Base-by-base conservation (phyloP, 2,888 invertebrate species). In the Coenonympha arcania region DNA sequence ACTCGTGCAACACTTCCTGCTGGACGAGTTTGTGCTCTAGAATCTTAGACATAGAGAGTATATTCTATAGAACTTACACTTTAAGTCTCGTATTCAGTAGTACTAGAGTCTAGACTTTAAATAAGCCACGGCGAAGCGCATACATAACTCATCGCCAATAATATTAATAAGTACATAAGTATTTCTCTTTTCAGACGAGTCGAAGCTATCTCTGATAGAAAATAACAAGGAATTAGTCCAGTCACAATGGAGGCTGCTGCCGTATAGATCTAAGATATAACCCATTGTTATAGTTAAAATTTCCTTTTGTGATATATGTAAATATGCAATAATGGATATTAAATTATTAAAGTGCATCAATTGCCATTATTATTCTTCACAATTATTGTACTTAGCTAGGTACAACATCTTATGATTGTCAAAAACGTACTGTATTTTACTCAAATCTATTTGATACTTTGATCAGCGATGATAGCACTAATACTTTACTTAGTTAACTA, bases 171-270 rank as follows among this genome's bases (percentile, higher is more conserved):
- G n/a, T n/a, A n/a, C n/a, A n/a, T n/a, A n/a, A n/a, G n/a, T n/a
- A n/a, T n/a, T n/a, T n/a, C n/a, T 42, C 15, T 43, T 86, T 84
- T 55, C 81, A 89, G 89, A 89, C 69, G 68, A 71, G 44, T 64
- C 64, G 0, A 76, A 77, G 56, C 68, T 89, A 8, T 67, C 76
- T 13, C 61, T 62, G 4, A 74, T 89, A 5, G 84, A 86, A 34
- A 84, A 76, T 57, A 69, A 77, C 22, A 85, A 87, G 52, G 79
- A 81, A 48, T 76, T 71, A 44, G 73, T 88, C 16, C 81, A 82
- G 47, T 78, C 83, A 4, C 86, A 87, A 30, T 89, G 89, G 89
- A 72, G 86, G 42, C 68, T 89, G 8, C 64, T 86, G 56, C 83
- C 85, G 1, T 86, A 85, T 50, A 60, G 83, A 43, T 84, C 86